Evolutionary conservation across 2,888 invertebrate genomes (phyloP).

Genomic region (Andrena marginata): DNA sequence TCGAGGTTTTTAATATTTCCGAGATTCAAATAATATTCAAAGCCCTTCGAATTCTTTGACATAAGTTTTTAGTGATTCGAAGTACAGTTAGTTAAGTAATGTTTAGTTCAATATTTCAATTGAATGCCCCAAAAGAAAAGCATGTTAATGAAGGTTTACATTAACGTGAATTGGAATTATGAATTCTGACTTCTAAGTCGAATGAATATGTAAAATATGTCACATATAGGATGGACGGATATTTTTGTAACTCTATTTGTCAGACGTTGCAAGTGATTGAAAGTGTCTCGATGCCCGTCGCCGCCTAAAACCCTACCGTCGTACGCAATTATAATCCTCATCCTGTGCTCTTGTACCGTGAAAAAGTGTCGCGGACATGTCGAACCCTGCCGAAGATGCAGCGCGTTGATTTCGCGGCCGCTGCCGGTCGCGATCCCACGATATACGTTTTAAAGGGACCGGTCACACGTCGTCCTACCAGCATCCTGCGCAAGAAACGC

Average conservation of each 20-base stretch:
- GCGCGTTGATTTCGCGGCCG: conserved; percentile 44
- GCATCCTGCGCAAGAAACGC: conserved; percentile 34
- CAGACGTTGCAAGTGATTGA: not conserved
- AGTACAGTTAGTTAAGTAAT: too few species aligned
- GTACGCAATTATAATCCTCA: conserved; percentile 18
- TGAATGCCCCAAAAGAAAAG: too few species aligned
- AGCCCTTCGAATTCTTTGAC: too few species aligned
- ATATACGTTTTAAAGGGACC: conserved; percentile 40
- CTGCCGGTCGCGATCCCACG: conserved; percentile 41
- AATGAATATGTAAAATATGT: too few species aligned
- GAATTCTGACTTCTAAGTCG: too few species aligned
- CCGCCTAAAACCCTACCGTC: conserved; percentile 12
- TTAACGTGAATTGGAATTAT: too few species aligned
- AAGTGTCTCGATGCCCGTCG: not conserved
- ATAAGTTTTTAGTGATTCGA: too few species aligned
- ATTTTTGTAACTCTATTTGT: not conserved
- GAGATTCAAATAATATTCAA: too few species aligned
- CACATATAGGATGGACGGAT: too few species aligned
- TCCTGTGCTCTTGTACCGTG: not conserved
- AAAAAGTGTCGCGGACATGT: conserved; percentile 24
- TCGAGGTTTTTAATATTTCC: too few species aligned
- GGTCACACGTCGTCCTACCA: conserved; percentile 37
- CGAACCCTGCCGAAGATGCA: conserved; percentile 31
- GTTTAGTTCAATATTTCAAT: too few species aligned
- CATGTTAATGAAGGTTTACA: too few species aligned